Conservation (phyloP, 2,113 vertebrate genomes). For the Arizona elegans region DNA sequence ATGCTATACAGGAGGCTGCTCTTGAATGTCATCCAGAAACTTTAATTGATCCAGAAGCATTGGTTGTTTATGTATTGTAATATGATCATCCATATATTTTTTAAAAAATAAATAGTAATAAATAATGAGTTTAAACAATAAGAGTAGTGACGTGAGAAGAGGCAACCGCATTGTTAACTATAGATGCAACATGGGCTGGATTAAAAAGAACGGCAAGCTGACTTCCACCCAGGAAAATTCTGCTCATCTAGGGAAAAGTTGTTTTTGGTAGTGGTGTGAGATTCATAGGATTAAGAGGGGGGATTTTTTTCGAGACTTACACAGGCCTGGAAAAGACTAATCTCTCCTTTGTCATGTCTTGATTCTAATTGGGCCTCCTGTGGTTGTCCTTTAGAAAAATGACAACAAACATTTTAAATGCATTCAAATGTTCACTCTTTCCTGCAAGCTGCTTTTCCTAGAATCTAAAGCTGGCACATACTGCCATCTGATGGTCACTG, state of each 20-base stretch:
- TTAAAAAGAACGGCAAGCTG: background rate
- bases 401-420: background rate
- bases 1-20: background rate
- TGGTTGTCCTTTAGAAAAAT: background rate
- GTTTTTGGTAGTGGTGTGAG: background rate
- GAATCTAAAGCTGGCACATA: background rate
- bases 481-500: slow-evolving; percentile 11
- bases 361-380: background rate
- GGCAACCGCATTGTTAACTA: background rate
- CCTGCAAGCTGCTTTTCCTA: background rate
- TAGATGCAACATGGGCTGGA: background rate
- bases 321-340: background rate
- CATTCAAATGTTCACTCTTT: background rate
- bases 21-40: background rate
- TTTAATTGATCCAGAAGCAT: background rate
- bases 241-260: background rate
- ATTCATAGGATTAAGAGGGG: background rate
- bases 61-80: background rate
- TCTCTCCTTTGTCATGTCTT: background rate
- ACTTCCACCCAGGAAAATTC: background rate
- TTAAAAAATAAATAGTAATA: background rate
- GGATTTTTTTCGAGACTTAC: background rate
- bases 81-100: background rate
- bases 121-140: background rate
- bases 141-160: background rate